Base-by-base conservation (phyloP, 2,113 vertebrate species). In the Corythornis vintsioides region DNA sequence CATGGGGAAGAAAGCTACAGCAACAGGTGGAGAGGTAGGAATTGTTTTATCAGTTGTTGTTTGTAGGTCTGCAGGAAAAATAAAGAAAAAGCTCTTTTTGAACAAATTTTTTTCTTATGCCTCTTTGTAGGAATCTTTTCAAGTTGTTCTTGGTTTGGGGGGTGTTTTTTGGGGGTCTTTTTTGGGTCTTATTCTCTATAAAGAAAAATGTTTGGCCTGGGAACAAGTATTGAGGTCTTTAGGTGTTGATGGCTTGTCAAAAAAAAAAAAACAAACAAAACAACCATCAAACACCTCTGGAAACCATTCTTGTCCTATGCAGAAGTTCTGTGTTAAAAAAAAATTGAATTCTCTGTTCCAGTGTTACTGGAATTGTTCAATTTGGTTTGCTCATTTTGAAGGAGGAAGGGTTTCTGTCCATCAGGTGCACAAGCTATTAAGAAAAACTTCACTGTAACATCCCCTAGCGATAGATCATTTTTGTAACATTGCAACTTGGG, bases 201-300 rank as follows among this genome's bases (percentile, higher is more conserved):
- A 4, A 60, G 57, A 61, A 92, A 59, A 66, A 45, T 45, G 4
- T 13, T 22, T 75, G 19, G 6, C 64, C 35, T 75, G 13, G 50
- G 48, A 64, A 75, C 22, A 81, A 90, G 28, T 75, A 60, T 67
- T 82, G 24, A 59, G 17, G 11, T 15, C 24, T 72, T 15, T 72
- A 71, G 70, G 33, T 92, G 89, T 76, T 87, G 63, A 69, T 73
- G 83, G 38, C 66, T 76, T 93, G 33, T 82, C 84, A 69, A 59
- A 87, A 24, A 47, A 50, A 91, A 70, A 24, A 47, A 50, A 91
- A 70, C 84, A 76, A 20, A 1, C 11, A 76, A 45, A 12, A 74
- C 74, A 85, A 13, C 25, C 9, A 31, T 80, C 26, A 45, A 22
- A 59, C 33, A 61, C 55, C 12, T 65, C 59, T 91, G 67, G 66